Evolutionary conservation across 1,140 invertebrate genomes (phyloP).

Genomic region (Anagrus nilaparvatae): DNA sequence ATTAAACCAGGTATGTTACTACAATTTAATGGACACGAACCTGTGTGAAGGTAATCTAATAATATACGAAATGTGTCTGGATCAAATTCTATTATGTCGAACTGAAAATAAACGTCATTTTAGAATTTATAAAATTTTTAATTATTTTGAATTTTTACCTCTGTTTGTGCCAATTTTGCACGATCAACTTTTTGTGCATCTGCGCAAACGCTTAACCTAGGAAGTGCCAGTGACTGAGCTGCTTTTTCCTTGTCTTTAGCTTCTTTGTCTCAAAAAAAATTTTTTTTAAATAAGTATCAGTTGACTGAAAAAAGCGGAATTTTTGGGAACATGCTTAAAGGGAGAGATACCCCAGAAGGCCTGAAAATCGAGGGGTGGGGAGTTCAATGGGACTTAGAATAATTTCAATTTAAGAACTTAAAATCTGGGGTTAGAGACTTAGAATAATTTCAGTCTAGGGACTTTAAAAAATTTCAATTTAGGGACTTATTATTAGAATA

Average conservation of each 20-base stretch:
- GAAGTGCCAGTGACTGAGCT: slow-evolving; percentile 62
- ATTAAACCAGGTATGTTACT: slow-evolving; percentile 86
- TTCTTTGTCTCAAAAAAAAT: slow-evolving; percentile 53
- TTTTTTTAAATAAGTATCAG: not conserved
- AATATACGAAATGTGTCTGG: slow-evolving; percentile 84
- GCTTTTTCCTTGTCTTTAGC: slow-evolving; percentile 61
- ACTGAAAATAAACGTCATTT: slow-evolving; percentile 45
- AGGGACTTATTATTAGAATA: no score
- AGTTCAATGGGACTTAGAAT: no score
- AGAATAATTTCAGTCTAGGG: no score
- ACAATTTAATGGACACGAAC: slow-evolving; percentile 83
- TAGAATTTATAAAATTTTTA: slow-evolving; percentile 11
- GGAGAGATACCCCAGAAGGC: no score
- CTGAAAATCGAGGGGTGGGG: no score
- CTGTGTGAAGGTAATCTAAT: slow-evolving; percentile 85
- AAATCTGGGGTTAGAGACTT: no score
- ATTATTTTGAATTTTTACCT: slow-evolving; percentile 45
- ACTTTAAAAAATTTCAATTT: no score
- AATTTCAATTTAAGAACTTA: no score
- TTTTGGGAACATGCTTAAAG: no score
- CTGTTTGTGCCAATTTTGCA: slow-evolving; percentile 81
- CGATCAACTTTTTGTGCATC: slow-evolving; percentile 89
- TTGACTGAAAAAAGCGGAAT: no score
- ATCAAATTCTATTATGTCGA: slow-evolving; percentile 91
- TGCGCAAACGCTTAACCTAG: slow-evolving; percentile 81